These are phyloP conservation scores for Campoletis sonorensis DNA, from an alignment of 1,140 invertebrate species.

Conservation along the genomic window DNA sequence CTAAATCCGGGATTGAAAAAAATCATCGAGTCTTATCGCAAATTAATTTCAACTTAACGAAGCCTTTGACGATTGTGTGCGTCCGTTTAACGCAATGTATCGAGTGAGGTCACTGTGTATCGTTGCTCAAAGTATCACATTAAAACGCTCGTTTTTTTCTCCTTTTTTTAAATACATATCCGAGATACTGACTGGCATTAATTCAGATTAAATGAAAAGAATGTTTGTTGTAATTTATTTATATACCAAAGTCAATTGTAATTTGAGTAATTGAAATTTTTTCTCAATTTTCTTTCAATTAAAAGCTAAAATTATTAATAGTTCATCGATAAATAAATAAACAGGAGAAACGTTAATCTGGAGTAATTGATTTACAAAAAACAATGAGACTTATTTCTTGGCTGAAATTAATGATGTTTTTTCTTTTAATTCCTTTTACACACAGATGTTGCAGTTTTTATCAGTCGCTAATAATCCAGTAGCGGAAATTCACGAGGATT, in stretches of 20 bases:
- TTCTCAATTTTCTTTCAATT: too few relatives aligned
- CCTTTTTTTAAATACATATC: too few relatives aligned
- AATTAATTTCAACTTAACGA: neutral
- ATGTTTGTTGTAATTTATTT: too few relatives aligned
- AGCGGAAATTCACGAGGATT: constrained; percentile 67
- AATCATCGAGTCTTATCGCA: neutral
- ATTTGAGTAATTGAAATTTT: too few relatives aligned
- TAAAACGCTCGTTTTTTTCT: constrained; percentile 15
- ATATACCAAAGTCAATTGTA: too few relatives aligned
- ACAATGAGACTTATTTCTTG: neutral
- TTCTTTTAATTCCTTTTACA: constrained; percentile 44
- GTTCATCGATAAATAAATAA: neutral
- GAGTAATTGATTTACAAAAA: neutral
- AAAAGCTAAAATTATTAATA: too few relatives aligned
- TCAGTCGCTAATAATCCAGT: constrained; percentile 71
- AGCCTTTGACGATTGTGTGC: neutral
- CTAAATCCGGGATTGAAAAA: constrained; percentile 2
- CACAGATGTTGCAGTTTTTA: constrained; percentile 68
- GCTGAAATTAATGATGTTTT: neutral
- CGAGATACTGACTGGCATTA: too few relatives aligned
- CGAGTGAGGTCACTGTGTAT: constrained; percentile 17
- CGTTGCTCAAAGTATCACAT: constrained; percentile 18
- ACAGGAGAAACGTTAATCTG: too few relatives aligned
- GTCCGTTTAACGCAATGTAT: neutral
- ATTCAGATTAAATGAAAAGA: too few relatives aligned